Base-by-base conservation (phyloP, 1,140 invertebrate genomes). In the Stegodyphus dumicola region DNA sequence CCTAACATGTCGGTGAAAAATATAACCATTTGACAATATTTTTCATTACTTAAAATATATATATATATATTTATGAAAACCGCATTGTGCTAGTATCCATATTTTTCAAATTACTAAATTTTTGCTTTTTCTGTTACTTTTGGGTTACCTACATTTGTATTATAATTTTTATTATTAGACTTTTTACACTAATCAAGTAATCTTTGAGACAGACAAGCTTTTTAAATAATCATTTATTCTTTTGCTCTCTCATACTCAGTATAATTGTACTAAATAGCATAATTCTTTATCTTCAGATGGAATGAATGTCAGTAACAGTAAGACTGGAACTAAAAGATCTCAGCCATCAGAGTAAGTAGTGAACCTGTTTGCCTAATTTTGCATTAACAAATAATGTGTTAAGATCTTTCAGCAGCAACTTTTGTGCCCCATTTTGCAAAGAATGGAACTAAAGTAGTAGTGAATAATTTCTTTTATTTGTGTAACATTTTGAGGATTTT, bases 311-410 rank as follows among this genome's bases (percentile, higher is more conserved):
- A 51, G 6, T 49, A 56, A 48, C 18, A 77, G 49, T 64, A 85
- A 77, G 60, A 15, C 73, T 17, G 6, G 18, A n/a, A 73, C 7
- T 10, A 85, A 85, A 53, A 48, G 74, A 77, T 64, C 80, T 53
- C 78, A 81, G 13, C 6, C 65, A 17, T 33, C 81, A 17, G 81
- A 85, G 81, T 85, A 60, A 80, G 78, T 60, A 71, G 18, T 60
- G 56, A 56, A 71, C 18, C n/a, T 17, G 11, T 74, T 56, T 17
- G 56, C 51, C 17, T 5, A 67, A 2, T 6, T 7, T 67, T 4
- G 65, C 9, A 60, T 60, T 60, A 17, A 6, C 9, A 67, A 15
- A 67, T 67, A 67, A 18, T 67, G n/a, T 18, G 0, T 17, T 17
- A 15, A n/a, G n/a, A n/a, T n/a, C n/a, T n/a, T n/a, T n/a, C n/a